Conservation (phyloP, 2,888 invertebrate species). For the Agonopterix arenella region DNA sequence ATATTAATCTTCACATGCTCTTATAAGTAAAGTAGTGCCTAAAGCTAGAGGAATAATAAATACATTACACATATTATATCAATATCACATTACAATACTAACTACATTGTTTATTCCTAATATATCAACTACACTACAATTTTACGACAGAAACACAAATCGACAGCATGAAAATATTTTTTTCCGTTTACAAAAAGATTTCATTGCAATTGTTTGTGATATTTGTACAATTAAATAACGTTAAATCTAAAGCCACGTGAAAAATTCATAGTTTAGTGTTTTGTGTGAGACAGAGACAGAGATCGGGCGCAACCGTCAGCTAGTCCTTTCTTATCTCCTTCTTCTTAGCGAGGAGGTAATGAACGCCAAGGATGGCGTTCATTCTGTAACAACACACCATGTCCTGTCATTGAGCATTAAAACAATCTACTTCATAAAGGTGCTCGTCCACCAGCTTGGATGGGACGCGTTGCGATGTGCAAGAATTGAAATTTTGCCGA, state of each 20-base stretch:
- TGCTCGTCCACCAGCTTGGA: too few relatives aligned
- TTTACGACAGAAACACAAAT: conserved; percentile 18
- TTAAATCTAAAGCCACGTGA: conserved; percentile 17
- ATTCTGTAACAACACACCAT: conserved; percentile 48
- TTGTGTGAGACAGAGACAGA: too few relatives aligned
- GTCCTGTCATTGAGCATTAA: too few relatives aligned
- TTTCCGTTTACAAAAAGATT: neutral
- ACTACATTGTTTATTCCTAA: conserved; percentile 28
- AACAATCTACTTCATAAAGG: too few relatives aligned
- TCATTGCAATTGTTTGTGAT: conserved; percentile 4
- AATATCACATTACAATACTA: conserved; percentile 33
- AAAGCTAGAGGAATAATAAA: conserved; percentile 46
- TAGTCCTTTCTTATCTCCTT: conserved; percentile 18
- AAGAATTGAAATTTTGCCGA: too few relatives aligned
- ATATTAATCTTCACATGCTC: conserved; percentile 34
- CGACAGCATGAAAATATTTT: conserved; percentile 5
- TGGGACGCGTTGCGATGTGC: too few relatives aligned
- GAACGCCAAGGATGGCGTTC: conserved; percentile 56
- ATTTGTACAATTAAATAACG: conserved; percentile 21
- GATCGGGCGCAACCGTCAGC: too few relatives aligned
- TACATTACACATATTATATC: conserved; percentile 37
- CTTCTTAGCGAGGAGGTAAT: conserved; percentile 45
- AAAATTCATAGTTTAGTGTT: conserved; percentile 5
- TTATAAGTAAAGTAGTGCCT: conserved; percentile 49
- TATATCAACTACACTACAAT: conserved; percentile 17